Evolutionary conservation across 92 coral and sea anemone species (phyloP), one percentile per base, ranked within the genome.

Genomic region (Paragorgia papillata): DNA sequence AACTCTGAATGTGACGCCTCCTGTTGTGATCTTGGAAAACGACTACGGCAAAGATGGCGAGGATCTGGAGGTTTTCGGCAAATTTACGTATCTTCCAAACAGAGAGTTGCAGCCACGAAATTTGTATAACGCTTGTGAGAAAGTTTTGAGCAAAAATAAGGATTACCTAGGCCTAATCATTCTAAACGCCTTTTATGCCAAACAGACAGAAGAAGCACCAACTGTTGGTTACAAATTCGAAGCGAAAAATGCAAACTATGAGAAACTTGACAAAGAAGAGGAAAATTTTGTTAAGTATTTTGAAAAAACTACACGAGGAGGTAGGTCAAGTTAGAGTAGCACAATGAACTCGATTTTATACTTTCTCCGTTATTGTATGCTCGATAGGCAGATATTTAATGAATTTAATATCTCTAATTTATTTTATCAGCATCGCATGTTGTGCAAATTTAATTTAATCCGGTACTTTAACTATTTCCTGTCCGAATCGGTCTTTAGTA

Each of bases 21-120:
- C 73, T 18, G 73, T 65, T 4, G 55, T 65, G 10, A 20, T 40
- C 50, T 24, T 65, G 27, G 73, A 65, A 37, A 65, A 65, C 21
- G 26, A 19, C 26, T 27, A 7, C 7, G 73, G 44, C 24, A 51
- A 65, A 7, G 19, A 65, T 37, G 73, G 43, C 43, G n/a, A n/a
- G n/a, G n/a, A 62, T 2, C 73, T 65, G 33, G 29, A 65, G 29
- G 44, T 35, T 21, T 44, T 15, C 34, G 69, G 69, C 24, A 48
- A 63, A 14, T 63, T 63, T 34, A 63, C 69, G 2, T 3, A 21
- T 63, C 69, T 63, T 63, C 69, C 69, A 2, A 34, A 63, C 19
- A 26, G 28, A 22, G 69, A 9, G 22, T 33, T 12, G 24, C 69
- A 63, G 27, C 69, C 69, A 22, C 31, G 34, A 48, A 63, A 63